Evolutionary conservation across 2,113 vertebrate species (phyloP).

Genomic region (Psilopsiagon aurifrons): DNA sequence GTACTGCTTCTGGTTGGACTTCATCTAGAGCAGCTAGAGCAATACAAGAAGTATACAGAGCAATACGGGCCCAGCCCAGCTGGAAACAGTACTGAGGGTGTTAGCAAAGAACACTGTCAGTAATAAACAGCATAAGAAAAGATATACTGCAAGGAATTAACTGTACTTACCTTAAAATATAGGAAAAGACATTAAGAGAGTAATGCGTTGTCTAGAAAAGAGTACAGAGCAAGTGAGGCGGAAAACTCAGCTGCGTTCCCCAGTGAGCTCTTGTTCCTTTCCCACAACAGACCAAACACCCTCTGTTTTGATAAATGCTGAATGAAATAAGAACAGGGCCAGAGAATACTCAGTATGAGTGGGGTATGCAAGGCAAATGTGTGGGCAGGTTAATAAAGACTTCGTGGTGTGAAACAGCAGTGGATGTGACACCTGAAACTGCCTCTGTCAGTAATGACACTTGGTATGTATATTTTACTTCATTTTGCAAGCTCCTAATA

Average conservation of each 20-base stretch:
- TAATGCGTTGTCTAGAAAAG: neutral
- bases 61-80: neutral
- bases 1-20: neutral
- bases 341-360: neutral
- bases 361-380: neutral
- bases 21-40: neutral
- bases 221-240: neutral
- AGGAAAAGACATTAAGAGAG: neutral
- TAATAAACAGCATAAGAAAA: neutral
- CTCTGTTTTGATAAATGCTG: neutral
- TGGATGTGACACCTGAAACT: neutral
- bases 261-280: neutral
- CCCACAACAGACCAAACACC: neutral
- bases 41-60: neutral
- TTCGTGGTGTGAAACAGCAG: neutral
- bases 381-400: neutral
- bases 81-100: neutral
- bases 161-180: neutral
- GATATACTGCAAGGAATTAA: neutral
- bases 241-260: neutral
- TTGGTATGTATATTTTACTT: neutral
- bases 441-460: neutral
- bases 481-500: neutral
- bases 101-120: neutral
- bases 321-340: neutral